Evolutionary conservation across 2,113 vertebrate genomes (phyloP), one percentile per base, ranked within the genome.

Genomic region (Agapornis roseicollis): DNA sequence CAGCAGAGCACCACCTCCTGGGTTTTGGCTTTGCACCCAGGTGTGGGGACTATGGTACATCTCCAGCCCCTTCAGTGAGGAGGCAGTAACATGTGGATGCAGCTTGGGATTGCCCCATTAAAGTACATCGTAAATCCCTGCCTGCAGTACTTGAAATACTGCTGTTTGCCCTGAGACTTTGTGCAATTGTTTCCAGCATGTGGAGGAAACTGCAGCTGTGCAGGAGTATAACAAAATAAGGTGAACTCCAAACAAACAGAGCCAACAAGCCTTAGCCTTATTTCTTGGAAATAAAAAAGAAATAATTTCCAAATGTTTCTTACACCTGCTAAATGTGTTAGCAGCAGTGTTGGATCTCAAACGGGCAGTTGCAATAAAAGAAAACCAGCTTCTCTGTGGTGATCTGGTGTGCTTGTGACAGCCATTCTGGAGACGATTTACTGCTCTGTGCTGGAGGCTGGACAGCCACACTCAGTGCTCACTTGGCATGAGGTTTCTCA

Each of bases 371-470:
- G 8, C 6, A 1, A 19, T 13, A 76, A 31, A 95, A 83, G 83
- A 73, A 90, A 92, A 97, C 66, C 33, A 90, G 49, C 65, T 81
- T 69, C 88, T 94, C 86, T 95, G 92, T 88, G 81, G 61, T 41
- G 70, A 89, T 77, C 64, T 63, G 63, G 58, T 85, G 53, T 42
- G 71, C 71, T 53, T 71, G 60, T 90, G 92, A 84, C 85, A 96
- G 90, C 80, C 73, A 58, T 83, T 78, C 41, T 65, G 73, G 61
- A 86, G 78, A 69, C 89, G 82, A 92, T 95, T 95, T 95, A 90
- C 77, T 90, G 24, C 73, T 70, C 50, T 28, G 73, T 86, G 69
- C 64, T 92, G 90, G 68, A 80, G 86, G 63, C 73, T 42, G 73
- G 88, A 71, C 83, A 95, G 17, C 69, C 60, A n/a, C 77, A 13